Evolutionary conservation across 2,888 invertebrate species (phyloP).

Genomic region (Bruchidius siliquastri): DNA sequence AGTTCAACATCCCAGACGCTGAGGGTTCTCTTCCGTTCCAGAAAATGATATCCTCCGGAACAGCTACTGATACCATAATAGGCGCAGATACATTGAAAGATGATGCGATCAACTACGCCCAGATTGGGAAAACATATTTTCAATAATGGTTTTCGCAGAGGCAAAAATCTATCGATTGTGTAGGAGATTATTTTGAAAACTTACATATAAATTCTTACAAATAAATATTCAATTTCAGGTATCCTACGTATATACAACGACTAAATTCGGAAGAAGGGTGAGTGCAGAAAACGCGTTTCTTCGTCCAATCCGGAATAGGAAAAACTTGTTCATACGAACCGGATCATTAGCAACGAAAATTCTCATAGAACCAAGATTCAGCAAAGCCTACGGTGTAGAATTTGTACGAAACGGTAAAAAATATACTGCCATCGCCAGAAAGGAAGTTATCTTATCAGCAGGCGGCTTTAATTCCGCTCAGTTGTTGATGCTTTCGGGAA

Average conservation of each 20-base stretch:
- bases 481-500: slow-evolving; percentile 73
- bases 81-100: too few species aligned
- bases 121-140: too few species aligned
- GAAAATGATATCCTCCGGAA: too few species aligned
- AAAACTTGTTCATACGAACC: slow-evolving; percentile 65
- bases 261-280: slow-evolving; percentile 57
- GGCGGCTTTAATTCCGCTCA: slow-evolving; percentile 89
- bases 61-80: too few species aligned
- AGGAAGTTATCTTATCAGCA: slow-evolving; percentile 80
- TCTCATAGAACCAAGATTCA: slow-evolving; percentile 58
- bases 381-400: slow-evolving; percentile 64
- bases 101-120: too few species aligned
- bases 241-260: slow-evolving; percentile 58
- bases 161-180: too few species aligned
- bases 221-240: slow-evolving; percentile 21
- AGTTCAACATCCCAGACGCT: too few species aligned
- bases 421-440: slow-evolving; percentile 54
- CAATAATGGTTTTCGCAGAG: too few species aligned
- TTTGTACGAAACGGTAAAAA: slow-evolving; percentile 52
- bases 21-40: too few species aligned
- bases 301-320: slow-evolving; percentile 54
- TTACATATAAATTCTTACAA: too few species aligned
- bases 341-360: slow-evolving; percentile 59
- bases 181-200: too few species aligned
- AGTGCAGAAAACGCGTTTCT: slow-evolving; percentile 65